These are phyloP conservation scores for Tiaroga cobitis DNA, from an alignment of 2,797 vertebrate genomes.

Conservation along the genomic window DNA sequence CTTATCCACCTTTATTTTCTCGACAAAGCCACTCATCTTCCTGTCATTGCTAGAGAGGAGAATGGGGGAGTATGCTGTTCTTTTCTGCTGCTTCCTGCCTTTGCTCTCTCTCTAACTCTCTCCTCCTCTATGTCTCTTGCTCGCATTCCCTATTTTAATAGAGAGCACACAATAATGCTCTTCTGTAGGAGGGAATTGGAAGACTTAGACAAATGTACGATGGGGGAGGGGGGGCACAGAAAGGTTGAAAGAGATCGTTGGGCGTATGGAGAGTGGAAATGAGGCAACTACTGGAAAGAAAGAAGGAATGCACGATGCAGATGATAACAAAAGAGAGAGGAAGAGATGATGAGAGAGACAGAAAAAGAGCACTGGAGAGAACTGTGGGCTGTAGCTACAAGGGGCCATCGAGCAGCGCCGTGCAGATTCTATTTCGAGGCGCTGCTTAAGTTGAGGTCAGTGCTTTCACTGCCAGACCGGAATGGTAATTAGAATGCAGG, in stretches of 20 bases:
- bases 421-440: conserved; percentile 55
- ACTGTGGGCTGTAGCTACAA: conserved; percentile 34
- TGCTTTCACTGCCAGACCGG: conserved; percentile 48
- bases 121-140: not conserved
- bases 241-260: conserved; percentile 23
- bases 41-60: conserved; percentile 36
- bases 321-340: conserved; percentile 28
- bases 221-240: conserved; percentile 2
- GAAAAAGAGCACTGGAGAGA: conserved; percentile 32
- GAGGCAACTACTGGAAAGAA: conserved; percentile 26
- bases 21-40: conserved; percentile 53
- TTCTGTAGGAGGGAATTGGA: conserved; percentile 31
- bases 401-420: conserved; percentile 24
- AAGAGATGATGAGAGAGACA: conserved; percentile 9
- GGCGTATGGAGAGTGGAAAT: conserved; percentile 16
- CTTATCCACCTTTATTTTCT: conserved; percentile 56
- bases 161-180: conserved; percentile 29
- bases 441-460: conserved; percentile 58
- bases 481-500: conserved; percentile 57
- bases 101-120: conserved; percentile 9
- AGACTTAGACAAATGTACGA: conserved; percentile 33
- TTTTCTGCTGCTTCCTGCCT: conserved; percentile 33
- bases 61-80: conserved; percentile 36
- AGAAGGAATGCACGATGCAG: conserved; percentile 23
- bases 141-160: conserved; percentile 41